phyloP scores from a whole-genome alignment of 2,113 vertebrate genomes.

The Tetraodon nigroviridis region DNA sequence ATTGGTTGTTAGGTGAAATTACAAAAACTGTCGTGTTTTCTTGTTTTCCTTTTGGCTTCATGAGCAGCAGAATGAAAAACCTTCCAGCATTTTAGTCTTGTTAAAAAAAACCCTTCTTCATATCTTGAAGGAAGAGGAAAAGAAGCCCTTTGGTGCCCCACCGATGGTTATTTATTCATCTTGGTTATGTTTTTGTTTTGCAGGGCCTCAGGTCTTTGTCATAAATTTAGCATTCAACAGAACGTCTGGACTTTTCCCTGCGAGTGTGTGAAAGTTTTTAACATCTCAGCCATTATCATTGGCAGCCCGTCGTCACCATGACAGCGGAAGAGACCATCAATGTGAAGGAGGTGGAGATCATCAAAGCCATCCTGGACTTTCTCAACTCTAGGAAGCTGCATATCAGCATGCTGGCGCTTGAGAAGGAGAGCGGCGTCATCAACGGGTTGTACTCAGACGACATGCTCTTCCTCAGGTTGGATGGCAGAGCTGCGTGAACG shows the following conservation, averaged over 20 bases:
- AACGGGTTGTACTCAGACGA: conserved; percentile 98
- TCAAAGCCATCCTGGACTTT: conserved; percentile 96
- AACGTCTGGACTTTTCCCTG: background rate
- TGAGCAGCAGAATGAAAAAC: too few relatives aligned
- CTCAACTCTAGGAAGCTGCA: conserved; percentile 94
- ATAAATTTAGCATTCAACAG: background rate
- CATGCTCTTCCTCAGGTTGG: conserved; percentile 93
- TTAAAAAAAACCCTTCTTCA: too few relatives aligned
- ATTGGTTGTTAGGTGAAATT: too few relatives aligned
- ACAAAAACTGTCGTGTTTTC: too few relatives aligned
- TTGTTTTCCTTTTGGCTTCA: too few relatives aligned
- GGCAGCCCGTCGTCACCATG: conserved; percentile 79
- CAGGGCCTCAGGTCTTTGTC: background rate
- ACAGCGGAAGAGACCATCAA: conserved; percentile 98
- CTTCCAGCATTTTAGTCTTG: too few relatives aligned
- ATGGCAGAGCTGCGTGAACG: background rate
- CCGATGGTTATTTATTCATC: too few relatives aligned
- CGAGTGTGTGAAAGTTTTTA: background rate
- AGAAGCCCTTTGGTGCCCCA: too few relatives aligned
- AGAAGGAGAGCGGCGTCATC: conserved; percentile 97
- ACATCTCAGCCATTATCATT: background rate
- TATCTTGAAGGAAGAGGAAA: too few relatives aligned
- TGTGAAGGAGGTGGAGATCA: conserved; percentile 97
- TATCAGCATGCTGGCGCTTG: conserved; percentile 96
- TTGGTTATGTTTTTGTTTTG: too few relatives aligned